Evolutionary conservation across 2,113 vertebrate species (phyloP).

Genomic region (Azemiops feae): DNA sequence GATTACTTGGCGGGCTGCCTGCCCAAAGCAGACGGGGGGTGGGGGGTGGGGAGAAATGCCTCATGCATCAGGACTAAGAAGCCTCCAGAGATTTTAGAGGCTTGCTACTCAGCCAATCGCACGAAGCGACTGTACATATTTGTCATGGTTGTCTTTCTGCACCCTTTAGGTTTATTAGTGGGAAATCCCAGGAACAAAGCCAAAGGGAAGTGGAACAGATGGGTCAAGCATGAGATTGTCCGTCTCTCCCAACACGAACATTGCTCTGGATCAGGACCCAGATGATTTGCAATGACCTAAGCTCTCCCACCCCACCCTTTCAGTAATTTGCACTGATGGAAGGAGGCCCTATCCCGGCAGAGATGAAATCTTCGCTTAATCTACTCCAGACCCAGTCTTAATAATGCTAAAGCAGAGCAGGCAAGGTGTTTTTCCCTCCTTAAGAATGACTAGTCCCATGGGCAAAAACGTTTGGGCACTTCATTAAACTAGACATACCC

Average conservation of each 20-base stretch:
- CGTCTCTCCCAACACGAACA: neutral
- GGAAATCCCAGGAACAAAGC: neutral
- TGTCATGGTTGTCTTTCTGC: neutral
- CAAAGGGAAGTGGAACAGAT: neutral
- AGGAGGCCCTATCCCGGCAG: neutral
- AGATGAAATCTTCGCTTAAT: neutral
- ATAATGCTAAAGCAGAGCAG: neutral
- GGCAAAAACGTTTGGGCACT: no score
- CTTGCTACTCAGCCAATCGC: neutral
- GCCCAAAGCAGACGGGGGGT: conserved; percentile 34
- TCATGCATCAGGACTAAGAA: conserved; percentile 54
- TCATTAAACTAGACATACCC: no score
- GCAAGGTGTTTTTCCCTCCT: neutral
- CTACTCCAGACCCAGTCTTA: neutral
- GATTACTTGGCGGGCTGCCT: conserved; percentile 53
- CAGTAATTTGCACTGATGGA: neutral
- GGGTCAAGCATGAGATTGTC: neutral
- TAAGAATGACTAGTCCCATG: neutral
- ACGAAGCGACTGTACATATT: neutral
- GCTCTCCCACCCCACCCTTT: neutral
- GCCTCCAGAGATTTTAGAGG: conserved; percentile 37
- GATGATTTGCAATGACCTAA: neutral
- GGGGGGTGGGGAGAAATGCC: neutral
- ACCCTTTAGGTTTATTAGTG: neutral
- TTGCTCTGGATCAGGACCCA: neutral